Percentiles rank a stretch among this genome's conserved stretches.
Conservation (phyloP, 1,140 invertebrate genomes). For the Orchestia grillus region DNA sequence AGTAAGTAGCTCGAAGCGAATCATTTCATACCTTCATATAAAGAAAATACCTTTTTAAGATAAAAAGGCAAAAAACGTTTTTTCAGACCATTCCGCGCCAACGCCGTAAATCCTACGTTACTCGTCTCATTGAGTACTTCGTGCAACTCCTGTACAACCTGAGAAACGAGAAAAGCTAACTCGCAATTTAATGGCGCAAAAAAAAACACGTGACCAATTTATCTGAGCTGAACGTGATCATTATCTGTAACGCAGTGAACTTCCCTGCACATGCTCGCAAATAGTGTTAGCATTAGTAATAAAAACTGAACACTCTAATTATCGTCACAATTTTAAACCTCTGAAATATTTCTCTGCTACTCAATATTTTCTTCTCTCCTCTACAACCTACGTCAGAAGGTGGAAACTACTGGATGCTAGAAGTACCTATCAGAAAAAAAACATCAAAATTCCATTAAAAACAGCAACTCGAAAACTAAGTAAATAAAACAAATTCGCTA, state of each 20-base stretch:
- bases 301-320: neutral
- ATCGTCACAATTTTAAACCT: neutral
- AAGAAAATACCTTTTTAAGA: too few species aligned
- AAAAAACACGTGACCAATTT: neutral
- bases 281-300: neutral
- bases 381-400: neutral
- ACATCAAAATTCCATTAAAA: neutral
- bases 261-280: neutral
- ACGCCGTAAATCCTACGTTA: too few species aligned
- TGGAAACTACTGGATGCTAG: neutral
- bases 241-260: neutral
- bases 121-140: too few species aligned
- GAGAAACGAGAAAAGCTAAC: too few species aligned
- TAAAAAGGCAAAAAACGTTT: too few species aligned
- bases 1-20: neutral
- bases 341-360: neutral
- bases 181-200: too few species aligned
- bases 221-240: neutral
- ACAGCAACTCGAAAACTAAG: neutral
- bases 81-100: too few species aligned
- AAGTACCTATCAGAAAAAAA: neutral
- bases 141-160: too few species aligned
- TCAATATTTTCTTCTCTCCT: neutral
- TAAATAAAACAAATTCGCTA: neutral
- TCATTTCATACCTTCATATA: too few species aligned